phyloP scores from a whole-genome alignment of 2,888 invertebrate species.

The Dicyrtoma fusca region DNA sequence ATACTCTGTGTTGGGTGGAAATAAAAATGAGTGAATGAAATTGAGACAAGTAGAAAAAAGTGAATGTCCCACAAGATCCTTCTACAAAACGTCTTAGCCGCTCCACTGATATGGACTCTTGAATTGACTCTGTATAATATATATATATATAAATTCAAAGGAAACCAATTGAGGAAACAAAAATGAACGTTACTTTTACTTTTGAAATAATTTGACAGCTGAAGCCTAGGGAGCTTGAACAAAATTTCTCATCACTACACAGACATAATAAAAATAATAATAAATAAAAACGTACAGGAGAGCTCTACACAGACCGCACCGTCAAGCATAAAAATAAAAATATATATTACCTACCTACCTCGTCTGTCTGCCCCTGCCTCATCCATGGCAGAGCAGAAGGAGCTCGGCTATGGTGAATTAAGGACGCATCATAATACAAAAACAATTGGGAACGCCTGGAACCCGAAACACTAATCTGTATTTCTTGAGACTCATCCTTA shows the following conservation, averaged over 20 bases:
- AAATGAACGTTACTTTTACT: constrained; percentile 36
- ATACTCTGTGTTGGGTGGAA: background rate
- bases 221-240: constrained; percentile 31
- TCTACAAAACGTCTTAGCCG: background rate
- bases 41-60: constrained; percentile 13
- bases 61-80: constrained; percentile 8
- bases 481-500: no score
- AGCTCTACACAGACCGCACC: no score
- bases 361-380: no score
- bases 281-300: no score
- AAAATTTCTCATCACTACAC: constrained; percentile 13
- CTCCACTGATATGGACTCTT: background rate
- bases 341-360: no score
- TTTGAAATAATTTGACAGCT: constrained; percentile 37
- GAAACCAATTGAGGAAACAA: constrained; percentile 7
- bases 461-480: no score
- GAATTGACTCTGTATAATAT: background rate
- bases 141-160: background rate
- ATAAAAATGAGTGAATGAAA: background rate
- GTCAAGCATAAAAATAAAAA: no score
- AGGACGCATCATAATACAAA: no score
- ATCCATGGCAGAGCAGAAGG: no score
- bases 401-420: no score
- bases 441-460: no score
- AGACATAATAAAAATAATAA: background rate